Evolutionary conservation across 2,888 invertebrate genomes (phyloP).

Genomic region (Synanthedon formicaeformis): DNA sequence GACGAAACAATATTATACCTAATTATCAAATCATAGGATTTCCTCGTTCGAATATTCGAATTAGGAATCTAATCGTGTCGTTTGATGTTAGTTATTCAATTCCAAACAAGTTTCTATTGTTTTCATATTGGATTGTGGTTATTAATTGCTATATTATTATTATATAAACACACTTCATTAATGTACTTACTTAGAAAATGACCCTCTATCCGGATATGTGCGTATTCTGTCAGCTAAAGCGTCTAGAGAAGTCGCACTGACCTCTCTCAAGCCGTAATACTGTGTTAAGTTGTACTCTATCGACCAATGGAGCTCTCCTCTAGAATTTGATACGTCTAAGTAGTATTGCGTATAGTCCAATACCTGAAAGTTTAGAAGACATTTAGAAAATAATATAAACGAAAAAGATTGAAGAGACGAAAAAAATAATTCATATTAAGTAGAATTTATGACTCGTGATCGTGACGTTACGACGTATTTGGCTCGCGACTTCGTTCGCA

Average conservation of each 20-base stretch:
- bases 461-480: too few species aligned
- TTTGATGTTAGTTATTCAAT: too few species aligned
- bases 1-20: too few species aligned
- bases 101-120: too few species aligned
- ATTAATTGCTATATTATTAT: too few species aligned
- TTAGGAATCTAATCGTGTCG: too few species aligned
- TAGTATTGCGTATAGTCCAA: constrained; percentile 93
- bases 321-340: constrained; percentile 80
- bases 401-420: neutral
- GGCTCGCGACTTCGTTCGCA: too few species aligned
- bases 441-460: neutral
- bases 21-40: too few species aligned
- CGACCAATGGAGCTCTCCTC: constrained; percentile 82
- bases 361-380: constrained; percentile 64
- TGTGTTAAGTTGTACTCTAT: constrained; percentile 88
- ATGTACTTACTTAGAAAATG: constrained; percentile 78
- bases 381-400: neutral
- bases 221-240: constrained; percentile 85
- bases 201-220: constrained; percentile 74
- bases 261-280: constrained; percentile 84
- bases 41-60: too few species aligned
- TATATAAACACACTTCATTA: neutral
- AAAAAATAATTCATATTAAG: too few species aligned
- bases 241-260: constrained; percentile 81
- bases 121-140: too few species aligned